Evolutionary conservation across 2,113 vertebrate genomes (phyloP).

Genomic region (Microtus richardsoni): DNA sequence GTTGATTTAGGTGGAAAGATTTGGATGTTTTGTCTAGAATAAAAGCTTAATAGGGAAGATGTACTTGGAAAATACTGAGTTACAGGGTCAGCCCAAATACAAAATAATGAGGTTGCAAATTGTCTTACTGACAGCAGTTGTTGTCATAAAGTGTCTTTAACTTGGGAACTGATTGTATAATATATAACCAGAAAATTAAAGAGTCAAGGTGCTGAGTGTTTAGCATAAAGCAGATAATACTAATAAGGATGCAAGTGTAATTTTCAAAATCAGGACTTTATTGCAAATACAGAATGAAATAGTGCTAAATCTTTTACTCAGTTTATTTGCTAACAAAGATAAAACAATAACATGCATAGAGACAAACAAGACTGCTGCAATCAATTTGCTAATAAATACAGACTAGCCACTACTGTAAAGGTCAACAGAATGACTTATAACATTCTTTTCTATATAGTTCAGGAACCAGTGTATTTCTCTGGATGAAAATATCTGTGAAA

Average conservation of each 20-base stretch:
- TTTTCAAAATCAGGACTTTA: not conserved
- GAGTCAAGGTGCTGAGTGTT: not conserved
- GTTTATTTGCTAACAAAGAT: conserved; percentile 30
- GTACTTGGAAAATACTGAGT: not conserved
- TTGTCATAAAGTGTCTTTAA: not conserved
- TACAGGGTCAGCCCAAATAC: not conserved
- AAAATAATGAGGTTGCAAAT: not conserved
- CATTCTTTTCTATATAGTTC: not conserved
- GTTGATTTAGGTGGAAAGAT: not conserved
- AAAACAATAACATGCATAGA: not conserved
- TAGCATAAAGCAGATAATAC: not conserved
- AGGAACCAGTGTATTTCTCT: not conserved
- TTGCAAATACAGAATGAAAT: not conserved
- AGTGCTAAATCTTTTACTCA: conserved; percentile 4
- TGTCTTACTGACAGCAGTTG: not conserved
- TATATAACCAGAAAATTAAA: not conserved
- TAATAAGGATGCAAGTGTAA: not conserved
- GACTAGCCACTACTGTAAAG: not conserved
- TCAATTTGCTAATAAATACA: conserved; percentile 27
- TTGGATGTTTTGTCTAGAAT: not conserved
- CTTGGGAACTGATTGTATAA: not conserved
- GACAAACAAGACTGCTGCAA: conserved; percentile 2
- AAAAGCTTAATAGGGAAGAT: not conserved
- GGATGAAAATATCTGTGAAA: conserved; percentile 2
- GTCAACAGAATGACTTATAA: not conserved